phyloP scores from a whole-genome alignment of 2,797 vertebrate genomes.

The Discoglossus pictus region DNA sequence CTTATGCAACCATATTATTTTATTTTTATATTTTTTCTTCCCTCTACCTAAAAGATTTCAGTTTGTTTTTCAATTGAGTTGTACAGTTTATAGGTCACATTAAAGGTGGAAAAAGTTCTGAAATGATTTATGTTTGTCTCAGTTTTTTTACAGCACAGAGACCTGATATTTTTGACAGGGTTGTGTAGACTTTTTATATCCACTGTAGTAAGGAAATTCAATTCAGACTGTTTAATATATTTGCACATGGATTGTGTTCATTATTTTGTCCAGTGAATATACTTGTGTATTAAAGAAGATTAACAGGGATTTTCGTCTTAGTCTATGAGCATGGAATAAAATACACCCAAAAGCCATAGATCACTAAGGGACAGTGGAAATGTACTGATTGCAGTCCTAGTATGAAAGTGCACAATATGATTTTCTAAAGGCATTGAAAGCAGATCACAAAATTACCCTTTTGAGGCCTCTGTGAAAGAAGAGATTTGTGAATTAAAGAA shows the following conservation, averaged over 20 bases:
- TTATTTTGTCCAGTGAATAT: neutral
- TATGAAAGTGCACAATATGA: constrained; percentile 4
- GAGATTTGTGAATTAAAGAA: neutral
- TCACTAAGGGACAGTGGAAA: neutral
- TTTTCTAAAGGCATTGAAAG: constrained; percentile 9
- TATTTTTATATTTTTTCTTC: too few relatives aligned
- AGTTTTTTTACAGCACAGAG: too few relatives aligned
- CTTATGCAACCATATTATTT: too few relatives aligned
- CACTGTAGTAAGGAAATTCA: too few relatives aligned
- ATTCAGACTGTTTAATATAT: constrained; percentile 4
- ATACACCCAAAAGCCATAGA: neutral
- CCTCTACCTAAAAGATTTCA: too few relatives aligned
- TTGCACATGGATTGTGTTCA: too few relatives aligned
- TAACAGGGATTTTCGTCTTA: constrained; percentile 14
- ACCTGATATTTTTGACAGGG: too few relatives aligned
- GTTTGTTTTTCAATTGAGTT: too few relatives aligned
- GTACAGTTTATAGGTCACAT: too few relatives aligned
- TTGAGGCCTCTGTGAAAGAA: neutral
- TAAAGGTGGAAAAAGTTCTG: too few relatives aligned
- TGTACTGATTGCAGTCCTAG: neutral
- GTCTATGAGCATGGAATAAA: neutral
- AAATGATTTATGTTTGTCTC: too few relatives aligned
- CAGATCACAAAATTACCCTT: constrained; percentile 3
- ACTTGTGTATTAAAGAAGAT: neutral
- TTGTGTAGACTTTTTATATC: too few relatives aligned